A percentile compares a stretch with the other conserved stretches of the same genome.
Conservation (phyloP, 2,113 vertebrate species). For the Ptilorrhoa leucosticta region DNA sequence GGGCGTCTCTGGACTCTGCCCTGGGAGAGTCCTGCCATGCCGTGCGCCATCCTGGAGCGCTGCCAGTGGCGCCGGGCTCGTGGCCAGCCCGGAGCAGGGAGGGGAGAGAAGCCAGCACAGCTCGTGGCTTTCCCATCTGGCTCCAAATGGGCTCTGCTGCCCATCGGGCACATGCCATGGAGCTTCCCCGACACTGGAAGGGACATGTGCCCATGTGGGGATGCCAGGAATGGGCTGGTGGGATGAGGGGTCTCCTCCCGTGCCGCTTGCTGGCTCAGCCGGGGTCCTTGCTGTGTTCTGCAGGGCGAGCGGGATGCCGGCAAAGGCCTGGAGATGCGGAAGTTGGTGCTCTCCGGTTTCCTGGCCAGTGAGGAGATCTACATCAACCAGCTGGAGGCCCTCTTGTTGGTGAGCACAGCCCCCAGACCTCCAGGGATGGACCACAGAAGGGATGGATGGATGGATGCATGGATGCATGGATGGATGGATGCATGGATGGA, state of each 20-base stretch:
- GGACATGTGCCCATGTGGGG: accelerated
- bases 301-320: conserved; percentile 85
- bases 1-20: conserved; percentile 38
- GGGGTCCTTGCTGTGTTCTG: background rate
- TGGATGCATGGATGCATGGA: background rate
- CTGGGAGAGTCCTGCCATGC: conserved; percentile 33
- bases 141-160: background rate
- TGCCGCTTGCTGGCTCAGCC: background rate
- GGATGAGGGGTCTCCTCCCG: background rate
- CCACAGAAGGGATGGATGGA: background rate
- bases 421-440: too few species aligned
- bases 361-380: conserved; percentile 98
- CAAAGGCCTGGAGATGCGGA: conserved; percentile 97
- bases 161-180: accelerated
- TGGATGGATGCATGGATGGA: background rate
- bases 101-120: background rate
- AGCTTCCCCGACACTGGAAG: accelerated
- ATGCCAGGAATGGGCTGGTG: background rate
- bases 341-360: conserved; percentile 93
- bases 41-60: background rate
- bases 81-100: background rate
- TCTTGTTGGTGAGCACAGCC: conserved; percentile 84
- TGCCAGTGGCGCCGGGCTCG: background rate
- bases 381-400: conserved; percentile 95
- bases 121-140: background rate